A percentile compares a stretch with the other conserved stretches of the same genome.
These are phyloP conservation scores for Drosophila grimshawi DNA, from an alignment of 1,140 invertebrate species.

Conservation along the genomic window DNA sequence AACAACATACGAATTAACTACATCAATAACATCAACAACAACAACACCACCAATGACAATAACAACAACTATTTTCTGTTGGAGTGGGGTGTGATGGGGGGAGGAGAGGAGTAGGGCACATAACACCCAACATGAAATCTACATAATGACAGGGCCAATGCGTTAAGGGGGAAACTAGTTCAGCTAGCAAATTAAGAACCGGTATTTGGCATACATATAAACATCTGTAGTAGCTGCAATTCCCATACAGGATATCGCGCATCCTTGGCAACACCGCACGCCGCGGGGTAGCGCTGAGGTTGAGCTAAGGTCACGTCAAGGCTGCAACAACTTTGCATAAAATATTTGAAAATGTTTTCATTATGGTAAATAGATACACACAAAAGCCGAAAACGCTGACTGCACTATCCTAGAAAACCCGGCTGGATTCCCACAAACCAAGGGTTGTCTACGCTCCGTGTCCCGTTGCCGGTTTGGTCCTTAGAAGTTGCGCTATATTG, in stretches of 20 bases:
- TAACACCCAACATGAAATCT: slow-evolving; percentile 58
- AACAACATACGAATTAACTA: slow-evolving; percentile 38
- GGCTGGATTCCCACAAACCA: slow-evolving; percentile 53
- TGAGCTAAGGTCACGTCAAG: slow-evolving; percentile 75
- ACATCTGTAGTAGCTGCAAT: slow-evolving; percentile 51
- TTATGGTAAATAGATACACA: slow-evolving; percentile 79
- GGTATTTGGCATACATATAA: slow-evolving; percentile 55
- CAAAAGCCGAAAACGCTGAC: slow-evolving; percentile 59
- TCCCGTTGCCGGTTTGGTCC: slow-evolving; percentile 29
- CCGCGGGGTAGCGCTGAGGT: slow-evolving; percentile 59
- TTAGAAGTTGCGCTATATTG: slow-evolving; percentile 68
- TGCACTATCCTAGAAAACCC: slow-evolving; percentile 15
- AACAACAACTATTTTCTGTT: slow-evolving; percentile 20
- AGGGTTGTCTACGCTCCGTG: slow-evolving; percentile 38
- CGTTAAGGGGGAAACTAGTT: slow-evolving; percentile 63
- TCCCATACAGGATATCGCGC: slow-evolving; percentile 70
- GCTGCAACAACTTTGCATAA: slow-evolving; percentile 75
- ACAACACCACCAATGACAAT: slow-evolving; percentile 22
- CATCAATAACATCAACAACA: slow-evolving; percentile 27
- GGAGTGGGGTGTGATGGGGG: slow-evolving; percentile 23
- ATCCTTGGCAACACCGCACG: slow-evolving; percentile 26
- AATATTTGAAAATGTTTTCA: slow-evolving; percentile 83
- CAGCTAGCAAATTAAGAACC: slow-evolving; percentile 78
- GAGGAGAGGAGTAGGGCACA: not conserved
- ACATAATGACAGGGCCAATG: slow-evolving; percentile 66